phyloP scores from a whole-genome alignment of 2,797 vertebrate genomes.

The Hypotaenidia philippensis region DNA sequence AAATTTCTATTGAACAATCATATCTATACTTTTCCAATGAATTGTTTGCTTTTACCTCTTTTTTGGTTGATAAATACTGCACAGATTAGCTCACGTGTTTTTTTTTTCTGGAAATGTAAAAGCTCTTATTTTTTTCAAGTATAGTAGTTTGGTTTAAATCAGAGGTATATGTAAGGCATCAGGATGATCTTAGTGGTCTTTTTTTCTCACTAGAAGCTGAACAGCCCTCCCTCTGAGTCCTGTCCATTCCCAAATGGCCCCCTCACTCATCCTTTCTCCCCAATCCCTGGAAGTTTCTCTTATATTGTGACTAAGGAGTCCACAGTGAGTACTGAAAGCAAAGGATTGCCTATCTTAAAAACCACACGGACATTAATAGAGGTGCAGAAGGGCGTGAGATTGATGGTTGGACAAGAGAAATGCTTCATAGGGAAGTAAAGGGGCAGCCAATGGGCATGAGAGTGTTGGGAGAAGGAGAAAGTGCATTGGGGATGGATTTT shows the following conservation, averaged over 20 bases:
- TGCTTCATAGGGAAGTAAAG: background rate
- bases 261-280: background rate
- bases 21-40: conserved; percentile 56
- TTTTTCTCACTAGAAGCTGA: background rate
- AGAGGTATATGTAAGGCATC: background rate
- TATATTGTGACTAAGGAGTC: accelerated
- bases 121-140: conserved; percentile 1
- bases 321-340: background rate
- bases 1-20: conserved; percentile 61
- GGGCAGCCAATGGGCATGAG: background rate
- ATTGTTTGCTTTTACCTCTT: conserved; percentile 43
- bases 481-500: background rate
- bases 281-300: background rate
- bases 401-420: background rate
- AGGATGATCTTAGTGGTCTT: background rate
- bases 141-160: background rate
- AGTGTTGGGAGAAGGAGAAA: background rate
- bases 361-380: background rate
- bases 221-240: background rate
- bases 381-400: background rate
- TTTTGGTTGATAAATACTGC: conserved; percentile 49
- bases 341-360: background rate
- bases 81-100: conserved; percentile 36
- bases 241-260: background rate
- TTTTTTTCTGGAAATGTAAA: background rate